Conservation (phyloP, 1,140 invertebrate genomes). For the Cherax quadricarinatus region DNA sequence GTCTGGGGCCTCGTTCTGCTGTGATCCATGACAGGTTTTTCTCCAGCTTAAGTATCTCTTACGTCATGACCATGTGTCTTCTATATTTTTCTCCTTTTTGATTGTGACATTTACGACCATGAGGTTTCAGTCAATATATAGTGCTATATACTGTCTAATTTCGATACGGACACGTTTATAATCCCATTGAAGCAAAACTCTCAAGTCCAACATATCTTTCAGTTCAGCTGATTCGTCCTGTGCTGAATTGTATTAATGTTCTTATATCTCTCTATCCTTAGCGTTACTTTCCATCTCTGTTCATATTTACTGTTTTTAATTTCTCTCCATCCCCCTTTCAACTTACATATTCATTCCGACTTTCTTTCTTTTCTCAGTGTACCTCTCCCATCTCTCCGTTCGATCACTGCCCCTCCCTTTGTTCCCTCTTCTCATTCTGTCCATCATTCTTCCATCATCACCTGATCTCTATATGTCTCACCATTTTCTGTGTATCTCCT, state of each 20-base stretch:
- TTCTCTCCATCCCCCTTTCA: background rate
- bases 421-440: background rate
- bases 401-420: background rate
- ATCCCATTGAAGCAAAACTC: no score
- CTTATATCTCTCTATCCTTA: background rate
- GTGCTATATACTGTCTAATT: no score
- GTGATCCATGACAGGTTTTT: no score
- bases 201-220: no score
- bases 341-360: no score
- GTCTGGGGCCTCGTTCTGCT: no score
- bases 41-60: no score
- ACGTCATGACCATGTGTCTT: no score
- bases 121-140: no score
- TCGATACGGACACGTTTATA: no score
- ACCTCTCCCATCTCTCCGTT: background rate
- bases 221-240: background rate
- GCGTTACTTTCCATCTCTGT: background rate
- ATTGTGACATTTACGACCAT: no score
- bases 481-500: background rate
- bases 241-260: background rate
- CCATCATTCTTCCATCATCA: background rate
- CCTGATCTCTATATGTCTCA: background rate
- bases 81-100: no score
- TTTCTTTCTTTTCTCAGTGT: background rate
- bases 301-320: background rate